Evolutionary conservation across 2,113 vertebrate genomes (phyloP), one percentile per base, ranked within the genome.

Genomic region (Phocoena phocoena): DNA sequence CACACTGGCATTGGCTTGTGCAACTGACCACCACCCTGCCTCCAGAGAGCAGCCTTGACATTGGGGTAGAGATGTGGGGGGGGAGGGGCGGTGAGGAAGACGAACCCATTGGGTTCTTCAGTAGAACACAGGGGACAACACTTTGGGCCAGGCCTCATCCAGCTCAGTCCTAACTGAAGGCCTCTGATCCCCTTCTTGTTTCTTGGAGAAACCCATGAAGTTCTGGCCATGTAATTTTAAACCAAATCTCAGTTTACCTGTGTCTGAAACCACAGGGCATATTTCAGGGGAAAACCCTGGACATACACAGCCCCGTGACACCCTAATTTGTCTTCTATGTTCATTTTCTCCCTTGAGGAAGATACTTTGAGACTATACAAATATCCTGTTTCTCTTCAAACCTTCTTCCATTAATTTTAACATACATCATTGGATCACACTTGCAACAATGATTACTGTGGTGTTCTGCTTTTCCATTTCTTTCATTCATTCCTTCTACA

Each of bases 1-100:
- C 62, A 77, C 5, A 26, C 63, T 96, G 93, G 85, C 85, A 96
- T 96, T 92, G 79, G 74, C 53, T 88, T 84, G 68, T 93, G 79
- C 93, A 94, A 89, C 60, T 94, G 31, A 60, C 62, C 5, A 71
- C 77, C 73, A 91, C 77, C 77, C 82, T 94, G 26, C 53, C 67
- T 38, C 23, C 38, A 76, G 18, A 13, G 68, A 96, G 74, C 33
- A 93, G 93, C 77, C 38, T 47, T 80, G 76, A 87, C 82, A 6
- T 94, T 68, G 15, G 58, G 25, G 28, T 76, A 74, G 81, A 41
- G 71, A 89, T 13, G 5, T 13, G 8, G 53, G n/a, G 20, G 6
- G 53, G 53, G 44, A 6, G 7, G 17, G 47, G 74, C 20, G 0
- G 2, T 77, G 41, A 73, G 36, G 23, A 50, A 62, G 31, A 76